Percentiles rank a stretch among this genome's conserved stretches.
Evolutionary conservation across 2,888 invertebrate species (phyloP).

Genomic region (Oscheius sp.): DNA sequence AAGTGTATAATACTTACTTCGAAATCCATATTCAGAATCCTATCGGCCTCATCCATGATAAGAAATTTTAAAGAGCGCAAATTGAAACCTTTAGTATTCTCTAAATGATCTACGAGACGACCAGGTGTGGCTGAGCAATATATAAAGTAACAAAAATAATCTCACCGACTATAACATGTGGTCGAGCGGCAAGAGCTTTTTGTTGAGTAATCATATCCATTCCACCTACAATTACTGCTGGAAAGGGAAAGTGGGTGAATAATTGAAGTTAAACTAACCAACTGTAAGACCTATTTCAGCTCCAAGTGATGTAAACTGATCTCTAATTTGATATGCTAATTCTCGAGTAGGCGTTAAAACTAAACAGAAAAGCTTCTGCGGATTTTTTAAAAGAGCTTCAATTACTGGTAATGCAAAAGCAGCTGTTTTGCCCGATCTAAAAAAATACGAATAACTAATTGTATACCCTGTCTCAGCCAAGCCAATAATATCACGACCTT

Average conservation of each 20-base stretch:
- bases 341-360: slow-evolving; percentile 95
- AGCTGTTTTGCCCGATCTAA: slow-evolving; percentile 90
- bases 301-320: slow-evolving; percentile 94
- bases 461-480: slow-evolving; percentile 81
- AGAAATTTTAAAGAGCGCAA: slow-evolving; percentile 81
- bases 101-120: slow-evolving; percentile 79
- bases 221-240: slow-evolving; percentile 93
- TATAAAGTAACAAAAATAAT: slow-evolving; percentile 11
- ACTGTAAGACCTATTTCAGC: slow-evolving; percentile 90
- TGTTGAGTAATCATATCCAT: slow-evolving; percentile 98
- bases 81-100: slow-evolving; percentile 97
- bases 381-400: slow-evolving; percentile 86
- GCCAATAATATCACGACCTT: slow-evolving; percentile 84
- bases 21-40: slow-evolving; percentile 98
- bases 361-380: slow-evolving; percentile 91
- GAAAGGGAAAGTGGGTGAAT: too few relatives aligned
- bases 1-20: slow-evolving; percentile 76
- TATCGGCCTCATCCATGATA: slow-evolving; percentile 99
- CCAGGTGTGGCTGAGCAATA: slow-evolving; percentile 77
- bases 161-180: slow-evolving; percentile 88
- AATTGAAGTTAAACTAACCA: slow-evolving; percentile 71
- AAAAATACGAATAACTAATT: not conserved
- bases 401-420: slow-evolving; percentile 96
- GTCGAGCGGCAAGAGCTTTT: slow-evolving; percentile 88
- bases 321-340: slow-evolving; percentile 95